phyloP scores from a whole-genome alignment of 2,797 vertebrate genomes.

The Phyllotis vaccarum region DNA sequence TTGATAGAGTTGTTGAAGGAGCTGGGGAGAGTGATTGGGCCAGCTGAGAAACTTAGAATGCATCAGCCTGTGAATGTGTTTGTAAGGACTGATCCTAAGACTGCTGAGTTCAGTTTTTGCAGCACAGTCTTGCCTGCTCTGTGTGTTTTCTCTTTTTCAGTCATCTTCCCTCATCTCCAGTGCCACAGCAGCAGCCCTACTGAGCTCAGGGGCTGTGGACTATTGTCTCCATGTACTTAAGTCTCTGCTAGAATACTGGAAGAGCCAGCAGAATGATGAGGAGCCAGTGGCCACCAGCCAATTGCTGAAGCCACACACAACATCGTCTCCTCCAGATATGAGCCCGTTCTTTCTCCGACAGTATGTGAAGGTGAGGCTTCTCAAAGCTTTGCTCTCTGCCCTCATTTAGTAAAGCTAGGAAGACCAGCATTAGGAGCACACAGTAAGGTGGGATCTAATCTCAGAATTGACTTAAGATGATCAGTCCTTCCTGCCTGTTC shows the following conservation, averaged over 20 bases:
- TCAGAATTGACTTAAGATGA: neutral
- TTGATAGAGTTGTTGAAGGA: constrained; percentile 82
- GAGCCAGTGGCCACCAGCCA: constrained; percentile 96
- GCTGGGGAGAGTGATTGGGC: constrained; percentile 73
- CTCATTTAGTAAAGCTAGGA: neutral
- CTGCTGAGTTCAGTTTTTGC: neutral
- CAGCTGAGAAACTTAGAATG: constrained; percentile 15
- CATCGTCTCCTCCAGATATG: constrained; percentile 98
- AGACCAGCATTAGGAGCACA: neutral
- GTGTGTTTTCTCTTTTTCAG: constrained; percentile 84
- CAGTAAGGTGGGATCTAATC: neutral
- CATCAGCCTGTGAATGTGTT: neutral
- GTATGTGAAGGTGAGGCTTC: constrained; percentile 95
- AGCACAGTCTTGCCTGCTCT: neutral
- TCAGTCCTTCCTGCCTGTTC: neutral
- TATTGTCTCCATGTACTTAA: constrained; percentile 98
- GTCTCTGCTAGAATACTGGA: constrained; percentile 98
- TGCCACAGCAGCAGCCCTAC: constrained; percentile 96
- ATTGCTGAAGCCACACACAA: constrained; percentile 97
- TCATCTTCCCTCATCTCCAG: constrained; percentile 99
- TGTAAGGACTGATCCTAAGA: neutral
- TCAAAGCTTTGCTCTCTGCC: neutral
- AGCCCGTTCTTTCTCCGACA: constrained; percentile 99
- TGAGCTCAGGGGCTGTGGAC: constrained; percentile 97
- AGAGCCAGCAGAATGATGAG: constrained; percentile 97